A percentile compares a stretch with the other conserved stretches of the same genome.
These are phyloP conservation scores for Neolamprologus sp. DNA, from an alignment of 2,113 vertebrate genomes.

Conservation along the genomic window DNA sequence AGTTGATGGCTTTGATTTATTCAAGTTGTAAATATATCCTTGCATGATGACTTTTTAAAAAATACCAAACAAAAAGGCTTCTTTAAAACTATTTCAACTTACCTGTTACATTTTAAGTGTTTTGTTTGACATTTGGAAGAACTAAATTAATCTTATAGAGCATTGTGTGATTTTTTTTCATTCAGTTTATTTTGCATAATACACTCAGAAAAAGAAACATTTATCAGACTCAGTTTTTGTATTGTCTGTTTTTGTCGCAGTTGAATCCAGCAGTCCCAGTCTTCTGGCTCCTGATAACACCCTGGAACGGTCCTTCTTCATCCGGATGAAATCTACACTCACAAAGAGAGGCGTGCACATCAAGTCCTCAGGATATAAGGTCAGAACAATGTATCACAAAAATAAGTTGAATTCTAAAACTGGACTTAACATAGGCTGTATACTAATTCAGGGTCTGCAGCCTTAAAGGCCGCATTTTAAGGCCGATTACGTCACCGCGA, in stretches of 20 bases:
- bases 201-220: not conserved
- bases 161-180: not conserved
- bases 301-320: slow-evolving; percentile 96
- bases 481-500: too few relatives aligned
- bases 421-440: not conserved
- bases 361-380: slow-evolving; percentile 99
- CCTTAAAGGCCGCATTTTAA: too few relatives aligned
- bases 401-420: not conserved
- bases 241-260: slow-evolving; percentile 54
- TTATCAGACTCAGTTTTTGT: not conserved
- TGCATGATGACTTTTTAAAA: not conserved
- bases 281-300: slow-evolving; percentile 86
- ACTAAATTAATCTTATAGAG: not conserved
- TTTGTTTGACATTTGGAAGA: not conserved
- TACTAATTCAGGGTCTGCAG: too few relatives aligned
- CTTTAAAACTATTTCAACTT: not conserved
- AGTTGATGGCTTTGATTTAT: not conserved
- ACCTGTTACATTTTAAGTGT: not conserved
- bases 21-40: not conserved
- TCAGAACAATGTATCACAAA: not conserved
- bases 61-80: not conserved
- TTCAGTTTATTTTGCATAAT: not conserved
- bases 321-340: slow-evolving; percentile 98
- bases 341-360: slow-evolving; percentile 98
- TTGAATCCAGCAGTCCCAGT: slow-evolving; percentile 92